These are phyloP conservation scores for Acrobasis repandana DNA, from an alignment of 2,888 invertebrate species.

Conservation along the genomic window DNA sequence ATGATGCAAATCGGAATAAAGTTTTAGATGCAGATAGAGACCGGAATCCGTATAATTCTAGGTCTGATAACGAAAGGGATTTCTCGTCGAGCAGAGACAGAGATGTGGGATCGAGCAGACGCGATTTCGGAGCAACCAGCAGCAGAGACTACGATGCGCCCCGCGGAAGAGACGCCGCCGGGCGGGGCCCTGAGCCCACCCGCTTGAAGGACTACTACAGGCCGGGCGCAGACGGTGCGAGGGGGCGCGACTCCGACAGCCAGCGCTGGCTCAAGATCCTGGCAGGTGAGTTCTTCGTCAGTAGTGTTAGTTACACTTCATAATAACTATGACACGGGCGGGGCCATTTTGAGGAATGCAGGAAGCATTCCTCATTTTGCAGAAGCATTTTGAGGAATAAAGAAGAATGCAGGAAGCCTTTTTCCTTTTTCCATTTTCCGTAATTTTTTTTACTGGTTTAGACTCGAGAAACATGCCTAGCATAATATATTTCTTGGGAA, in stretches of 20 bases:
- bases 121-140: neutral
- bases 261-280: conserved; percentile 15
- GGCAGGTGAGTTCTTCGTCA: neutral
- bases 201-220: neutral
- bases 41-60: neutral
- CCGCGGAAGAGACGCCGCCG: neutral
- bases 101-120: neutral
- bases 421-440: too few species aligned
- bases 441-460: too few species aligned
- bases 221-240: neutral
- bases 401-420: too few species aligned
- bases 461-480: too few species aligned
- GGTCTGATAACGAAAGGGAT: neutral
- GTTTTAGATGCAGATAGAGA: neutral
- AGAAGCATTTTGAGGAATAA: too few species aligned
- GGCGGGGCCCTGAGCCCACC: neutral
- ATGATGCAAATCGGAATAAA: neutral
- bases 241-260: neutral
- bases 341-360: too few species aligned
- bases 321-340: too few species aligned
- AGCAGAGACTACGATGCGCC: neutral
- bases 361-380: too few species aligned
- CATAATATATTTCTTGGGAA: too few species aligned
- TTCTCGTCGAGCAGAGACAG: neutral
- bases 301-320: too few species aligned